A percentile compares a stretch with the other conserved stretches of the same genome.
These are phyloP conservation scores for Monomorium pharaonis DNA, from an alignment of 1,140 invertebrate species.

Conservation along the genomic window DNA sequence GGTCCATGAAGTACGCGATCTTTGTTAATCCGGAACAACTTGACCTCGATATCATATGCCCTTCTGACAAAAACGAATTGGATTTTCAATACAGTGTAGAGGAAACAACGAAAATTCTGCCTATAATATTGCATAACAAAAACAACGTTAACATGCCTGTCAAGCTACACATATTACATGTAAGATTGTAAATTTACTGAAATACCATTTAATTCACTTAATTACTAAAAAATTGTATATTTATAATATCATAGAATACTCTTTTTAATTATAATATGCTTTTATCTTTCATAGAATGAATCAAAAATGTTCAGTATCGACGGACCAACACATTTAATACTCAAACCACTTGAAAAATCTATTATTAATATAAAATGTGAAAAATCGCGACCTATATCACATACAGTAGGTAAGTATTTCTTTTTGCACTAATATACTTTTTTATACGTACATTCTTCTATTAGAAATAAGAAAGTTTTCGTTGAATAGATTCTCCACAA, in stretches of 20 bases:
- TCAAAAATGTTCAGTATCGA: constrained; percentile 71
- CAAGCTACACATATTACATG: constrained; percentile 74
- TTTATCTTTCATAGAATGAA: constrained; percentile 45
- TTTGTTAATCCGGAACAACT: constrained; percentile 80
- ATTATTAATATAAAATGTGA: constrained; percentile 56
- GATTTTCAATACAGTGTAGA: constrained; percentile 75
- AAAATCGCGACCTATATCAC: constrained; percentile 24
- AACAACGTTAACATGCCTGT: constrained; percentile 78
- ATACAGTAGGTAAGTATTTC: constrained; percentile 2
- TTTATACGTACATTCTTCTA: not conserved
- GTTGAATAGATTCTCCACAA: constrained; percentile 16
- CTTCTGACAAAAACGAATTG: constrained; percentile 66
- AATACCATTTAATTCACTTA: not conserved
- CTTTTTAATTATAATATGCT: constrained; percentile 3
- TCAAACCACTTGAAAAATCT: constrained; percentile 55
- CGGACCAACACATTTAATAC: not conserved
- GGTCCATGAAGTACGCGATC: constrained; percentile 79
- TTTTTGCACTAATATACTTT: not conserved
- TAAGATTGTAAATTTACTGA: constrained; percentile 50
- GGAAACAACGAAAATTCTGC: constrained; percentile 64
- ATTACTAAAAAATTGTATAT: not conserved
- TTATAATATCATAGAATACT: not conserved
- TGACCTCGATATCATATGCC: constrained; percentile 70
- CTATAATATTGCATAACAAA: constrained; percentile 79
- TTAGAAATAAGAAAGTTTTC: constrained; percentile 2